Percentiles rank a stretch among this genome's conserved stretches.
These are phyloP conservation scores for Trimorus sp. DNA, from an alignment of 2,888 invertebrate species.

Conservation along the genomic window DNA sequence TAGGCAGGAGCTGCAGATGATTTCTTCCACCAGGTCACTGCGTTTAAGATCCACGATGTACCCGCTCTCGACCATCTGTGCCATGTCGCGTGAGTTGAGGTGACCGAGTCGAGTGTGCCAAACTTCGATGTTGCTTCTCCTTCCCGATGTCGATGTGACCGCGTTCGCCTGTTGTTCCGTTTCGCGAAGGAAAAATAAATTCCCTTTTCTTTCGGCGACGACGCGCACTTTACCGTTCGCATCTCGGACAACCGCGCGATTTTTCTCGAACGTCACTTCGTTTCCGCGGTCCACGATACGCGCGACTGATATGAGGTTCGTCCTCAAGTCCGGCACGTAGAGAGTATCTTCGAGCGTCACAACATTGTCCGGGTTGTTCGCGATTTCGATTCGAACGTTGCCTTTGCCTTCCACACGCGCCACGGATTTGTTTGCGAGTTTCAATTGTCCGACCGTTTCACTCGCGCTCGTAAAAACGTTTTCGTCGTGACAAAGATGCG, in stretches of 20 bases:
- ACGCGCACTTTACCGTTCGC: not conserved
- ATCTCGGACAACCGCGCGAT: constrained; percentile 15
- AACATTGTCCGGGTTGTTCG: not conserved
- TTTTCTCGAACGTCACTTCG: constrained; percentile 26
- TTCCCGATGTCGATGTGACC: not conserved
- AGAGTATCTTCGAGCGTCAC: constrained; percentile 10
- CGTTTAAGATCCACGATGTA: constrained; percentile 21
- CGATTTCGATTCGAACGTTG: constrained; percentile 14
- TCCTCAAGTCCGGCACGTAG: constrained; percentile 14
- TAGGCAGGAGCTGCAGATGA: constrained; percentile 19
- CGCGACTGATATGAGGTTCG: constrained; percentile 16
- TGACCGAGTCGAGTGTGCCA: constrained; percentile 42
- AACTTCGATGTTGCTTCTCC: not conserved
- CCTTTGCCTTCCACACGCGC: constrained; percentile 17
- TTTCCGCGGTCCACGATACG: constrained; percentile 24
- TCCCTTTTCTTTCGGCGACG: constrained; percentile 27
- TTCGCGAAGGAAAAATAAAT: constrained; percentile 29
- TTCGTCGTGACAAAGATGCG: too few species aligned
- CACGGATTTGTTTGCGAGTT: not conserved
- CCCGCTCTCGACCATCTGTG: constrained; percentile 18
- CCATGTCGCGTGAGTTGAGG: constrained; percentile 20
- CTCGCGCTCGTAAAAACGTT: too few species aligned
- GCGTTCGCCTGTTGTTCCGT: constrained; percentile 5
- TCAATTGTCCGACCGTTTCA: too few species aligned
- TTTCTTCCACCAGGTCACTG: not conserved